phyloP scores from a whole-genome alignment of 2,797 vertebrate species.

The Nyctalus aviator region DNA sequence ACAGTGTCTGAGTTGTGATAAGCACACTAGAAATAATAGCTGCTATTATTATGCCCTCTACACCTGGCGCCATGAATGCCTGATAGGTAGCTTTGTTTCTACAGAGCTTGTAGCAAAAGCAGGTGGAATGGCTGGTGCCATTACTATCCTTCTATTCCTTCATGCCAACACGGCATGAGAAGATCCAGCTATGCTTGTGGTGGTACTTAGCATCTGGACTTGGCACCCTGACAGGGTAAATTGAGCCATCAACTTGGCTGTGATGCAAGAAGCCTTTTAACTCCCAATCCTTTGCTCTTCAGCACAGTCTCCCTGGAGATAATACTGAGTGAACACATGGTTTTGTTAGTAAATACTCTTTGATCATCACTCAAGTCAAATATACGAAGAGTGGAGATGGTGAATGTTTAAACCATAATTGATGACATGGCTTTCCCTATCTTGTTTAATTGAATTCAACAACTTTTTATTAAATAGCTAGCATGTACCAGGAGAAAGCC shows the following conservation, averaged over 20 bases:
- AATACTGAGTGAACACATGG: neutral
- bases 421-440: slow-evolving; percentile 40
- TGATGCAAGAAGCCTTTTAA: slow-evolving; percentile 56
- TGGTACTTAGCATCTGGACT: neutral
- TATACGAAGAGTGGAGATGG: neutral
- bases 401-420: slow-evolving; percentile 40
- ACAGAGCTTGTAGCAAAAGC: neutral
- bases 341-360: slow-evolving; percentile 66
- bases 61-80: neutral
- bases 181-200: neutral
- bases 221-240: neutral
- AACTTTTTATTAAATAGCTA: slow-evolving; percentile 68
- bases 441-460: slow-evolving; percentile 63
- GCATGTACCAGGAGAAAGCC: slow-evolving; percentile 26
- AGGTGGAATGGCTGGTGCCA: neutral
- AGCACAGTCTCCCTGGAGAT: slow-evolving; percentile 38
- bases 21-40: neutral
- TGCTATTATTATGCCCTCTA: neutral
- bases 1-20: neutral
- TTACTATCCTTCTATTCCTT: neutral
- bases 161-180: neutral
- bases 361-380: slow-evolving; percentile 61
- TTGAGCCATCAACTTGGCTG: slow-evolving; percentile 1
- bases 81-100: neutral
- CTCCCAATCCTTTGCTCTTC: neutral